These are phyloP conservation scores for Tarsius wallacei DNA, from an alignment of 2,797 vertebrate species.

Conservation along the genomic window DNA sequence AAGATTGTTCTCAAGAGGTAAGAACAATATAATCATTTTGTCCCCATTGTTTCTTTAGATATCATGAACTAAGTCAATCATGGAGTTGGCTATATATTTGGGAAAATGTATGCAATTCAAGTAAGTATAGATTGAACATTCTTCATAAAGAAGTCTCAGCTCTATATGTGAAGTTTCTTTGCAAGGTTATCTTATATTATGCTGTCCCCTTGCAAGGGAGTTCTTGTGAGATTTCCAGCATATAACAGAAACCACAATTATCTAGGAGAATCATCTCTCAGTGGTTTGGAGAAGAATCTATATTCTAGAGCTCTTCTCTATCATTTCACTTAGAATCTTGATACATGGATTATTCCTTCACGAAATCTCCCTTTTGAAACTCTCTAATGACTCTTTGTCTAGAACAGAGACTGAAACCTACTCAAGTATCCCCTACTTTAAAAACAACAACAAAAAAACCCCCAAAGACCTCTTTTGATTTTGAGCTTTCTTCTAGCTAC, in stretches of 20 bases:
- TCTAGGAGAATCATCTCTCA: not conserved
- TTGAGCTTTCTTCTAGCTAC: not conserved
- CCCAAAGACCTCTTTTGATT: not conserved
- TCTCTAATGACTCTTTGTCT: not conserved
- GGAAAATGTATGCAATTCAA: not conserved
- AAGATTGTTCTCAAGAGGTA: not conserved
- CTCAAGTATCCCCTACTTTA: constrained; percentile 18
- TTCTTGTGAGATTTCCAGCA: constrained; percentile 15
- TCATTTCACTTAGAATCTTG: not conserved
- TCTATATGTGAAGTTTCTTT: not conserved
- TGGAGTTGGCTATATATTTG: not conserved
- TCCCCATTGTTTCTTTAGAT: not conserved
- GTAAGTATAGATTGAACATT: not conserved
- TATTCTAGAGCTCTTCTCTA: not conserved
- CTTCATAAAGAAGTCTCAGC: not conserved
- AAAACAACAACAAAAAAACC: not conserved
- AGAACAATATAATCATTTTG: not conserved
- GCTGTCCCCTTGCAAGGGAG: not conserved
- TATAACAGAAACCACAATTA: not conserved
- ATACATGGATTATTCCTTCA: not conserved
- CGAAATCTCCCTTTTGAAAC: not conserved
- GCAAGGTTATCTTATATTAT: not conserved
- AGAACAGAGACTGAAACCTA: not conserved
- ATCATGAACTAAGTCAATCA: not conserved
- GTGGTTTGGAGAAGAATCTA: not conserved